phyloP scores from a whole-genome alignment of 2,797 vertebrate genomes.

The Cossypha polioptera region DNA sequence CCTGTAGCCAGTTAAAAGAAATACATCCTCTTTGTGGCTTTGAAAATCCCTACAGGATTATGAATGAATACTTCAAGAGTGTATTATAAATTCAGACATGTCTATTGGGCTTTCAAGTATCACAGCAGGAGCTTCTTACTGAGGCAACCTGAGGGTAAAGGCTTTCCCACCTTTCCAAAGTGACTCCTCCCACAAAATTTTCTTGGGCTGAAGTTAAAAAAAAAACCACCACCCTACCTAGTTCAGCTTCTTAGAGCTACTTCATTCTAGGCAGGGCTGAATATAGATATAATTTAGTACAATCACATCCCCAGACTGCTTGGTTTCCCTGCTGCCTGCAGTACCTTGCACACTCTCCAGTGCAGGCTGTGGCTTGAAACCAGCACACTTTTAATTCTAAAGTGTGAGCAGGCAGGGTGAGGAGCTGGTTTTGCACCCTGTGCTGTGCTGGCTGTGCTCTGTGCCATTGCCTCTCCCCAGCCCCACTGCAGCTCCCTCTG shows the following conservation, averaged over 20 bases:
- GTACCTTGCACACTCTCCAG: fast-evolving
- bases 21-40: constrained; percentile 54
- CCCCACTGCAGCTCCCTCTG: background rate
- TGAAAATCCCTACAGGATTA: constrained; percentile 71
- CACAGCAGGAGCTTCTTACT: constrained; percentile 68
- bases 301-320: background rate
- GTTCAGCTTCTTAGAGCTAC: constrained; percentile 21
- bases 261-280: background rate
- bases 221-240: background rate
- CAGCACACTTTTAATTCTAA: background rate
- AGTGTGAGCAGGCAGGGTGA: background rate
- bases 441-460: background rate
- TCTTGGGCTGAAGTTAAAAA: constrained; percentile 67
- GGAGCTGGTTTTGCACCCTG: background rate
- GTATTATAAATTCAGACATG: constrained; percentile 71
- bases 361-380: background rate
- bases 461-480: background rate
- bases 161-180: constrained; percentile 67
- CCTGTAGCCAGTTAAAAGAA: constrained; percentile 47
- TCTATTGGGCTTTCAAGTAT: constrained; percentile 71
- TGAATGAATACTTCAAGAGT: constrained; percentile 71
- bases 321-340: background rate
- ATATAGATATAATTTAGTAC: background rate
- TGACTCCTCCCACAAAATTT: constrained; percentile 71
- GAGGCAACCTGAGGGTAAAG: constrained; percentile 69